Percentiles rank a stretch among this genome's conserved stretches.
phyloP scores from a whole-genome alignment of 2,797 vertebrate genomes.

The Diplodus puntazzo region DNA sequence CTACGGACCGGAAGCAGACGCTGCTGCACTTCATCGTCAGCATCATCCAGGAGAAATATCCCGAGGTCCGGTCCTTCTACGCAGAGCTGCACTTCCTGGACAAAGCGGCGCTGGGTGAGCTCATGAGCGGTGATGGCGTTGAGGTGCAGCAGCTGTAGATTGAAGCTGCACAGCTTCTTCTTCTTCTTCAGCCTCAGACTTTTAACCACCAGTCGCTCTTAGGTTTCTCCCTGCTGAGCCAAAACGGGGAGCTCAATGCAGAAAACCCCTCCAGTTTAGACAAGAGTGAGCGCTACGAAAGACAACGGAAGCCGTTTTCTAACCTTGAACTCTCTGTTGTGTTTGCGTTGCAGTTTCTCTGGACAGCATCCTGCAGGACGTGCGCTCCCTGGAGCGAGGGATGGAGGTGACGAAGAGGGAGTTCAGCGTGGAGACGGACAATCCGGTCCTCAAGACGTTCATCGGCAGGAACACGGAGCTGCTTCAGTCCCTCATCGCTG shows the following conservation, averaged over 20 bases:
- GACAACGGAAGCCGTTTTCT: no score
- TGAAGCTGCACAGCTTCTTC: no score
- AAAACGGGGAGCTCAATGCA: no score
- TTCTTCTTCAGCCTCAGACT: no score
- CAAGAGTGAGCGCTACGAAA: no score
- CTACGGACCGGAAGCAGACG: constrained; percentile 93
- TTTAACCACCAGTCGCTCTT: no score
- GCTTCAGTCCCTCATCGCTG: constrained; percentile 87
- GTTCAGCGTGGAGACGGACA: constrained; percentile 88
- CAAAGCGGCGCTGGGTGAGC: constrained; percentile 91
- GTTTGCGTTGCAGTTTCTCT: constrained; percentile 88
- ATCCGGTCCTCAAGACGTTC: constrained; percentile 88
- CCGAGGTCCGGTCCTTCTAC: constrained; percentile 87
- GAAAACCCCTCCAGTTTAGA: no score
- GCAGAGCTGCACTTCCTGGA: constrained; percentile 93
- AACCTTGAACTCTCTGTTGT: neutral
- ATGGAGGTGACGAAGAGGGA: constrained; percentile 91
- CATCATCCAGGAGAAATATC: constrained; percentile 91
- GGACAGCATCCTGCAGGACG: constrained; percentile 89
- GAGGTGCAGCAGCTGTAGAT: neutral
- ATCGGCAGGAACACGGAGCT: constrained; percentile 85
- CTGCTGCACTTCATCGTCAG: constrained; percentile 92
- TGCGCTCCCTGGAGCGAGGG: constrained; percentile 89
- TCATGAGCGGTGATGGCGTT: no score
- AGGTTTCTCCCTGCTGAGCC: no score